Conservation (phyloP, 2,797 vertebrate genomes). For the Crax fasciolata region DNA sequence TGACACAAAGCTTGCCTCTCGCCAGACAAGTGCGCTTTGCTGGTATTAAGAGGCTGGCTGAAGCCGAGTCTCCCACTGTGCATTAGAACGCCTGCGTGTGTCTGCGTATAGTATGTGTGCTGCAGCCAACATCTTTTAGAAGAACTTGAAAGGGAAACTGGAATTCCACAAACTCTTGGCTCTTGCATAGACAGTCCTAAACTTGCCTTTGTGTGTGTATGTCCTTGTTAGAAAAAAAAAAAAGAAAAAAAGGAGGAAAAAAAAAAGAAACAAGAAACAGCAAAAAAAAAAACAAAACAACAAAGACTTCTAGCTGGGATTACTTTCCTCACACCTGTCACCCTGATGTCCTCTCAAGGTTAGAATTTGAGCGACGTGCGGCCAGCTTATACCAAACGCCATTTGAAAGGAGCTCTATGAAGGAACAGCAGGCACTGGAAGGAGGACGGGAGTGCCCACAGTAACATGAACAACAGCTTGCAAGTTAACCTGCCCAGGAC, state of each 20-base stretch:
- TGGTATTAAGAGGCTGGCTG: constrained; percentile 78
- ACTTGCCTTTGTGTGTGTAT: not conserved
- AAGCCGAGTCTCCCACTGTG: constrained; percentile 45
- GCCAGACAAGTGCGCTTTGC: constrained; percentile 77
- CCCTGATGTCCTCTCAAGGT: constrained; percentile 82
- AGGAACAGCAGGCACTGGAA: constrained; percentile 52
- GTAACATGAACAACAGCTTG: constrained; percentile 84
- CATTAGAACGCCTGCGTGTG: not conserved
- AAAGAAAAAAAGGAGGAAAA: fast-evolving
- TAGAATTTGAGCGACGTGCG: constrained; percentile 70
- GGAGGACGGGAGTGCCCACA: constrained; percentile 53
- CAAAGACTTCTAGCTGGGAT: constrained; percentile 76
- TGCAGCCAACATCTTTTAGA: constrained; percentile 16
- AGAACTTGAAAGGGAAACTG: constrained; percentile 48
- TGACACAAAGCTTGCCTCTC: constrained; percentile 82
- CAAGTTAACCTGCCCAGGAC: constrained; percentile 89
- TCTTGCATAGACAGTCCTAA: not conserved
- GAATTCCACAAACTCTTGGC: constrained; percentile 33
- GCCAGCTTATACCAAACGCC: constrained; percentile 48
- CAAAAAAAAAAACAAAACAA: not conserved
- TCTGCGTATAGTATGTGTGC: not conserved
- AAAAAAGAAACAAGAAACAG: not conserved
- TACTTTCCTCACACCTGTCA: constrained; percentile 80
- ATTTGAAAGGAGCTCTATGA: constrained; percentile 68
- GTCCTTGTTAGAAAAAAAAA: not conserved